A percentile compares a stretch with the other conserved stretches of the same genome.
Evolutionary conservation across 2,113 vertebrate species (phyloP).

Genomic region (Cavia aperea): DNA sequence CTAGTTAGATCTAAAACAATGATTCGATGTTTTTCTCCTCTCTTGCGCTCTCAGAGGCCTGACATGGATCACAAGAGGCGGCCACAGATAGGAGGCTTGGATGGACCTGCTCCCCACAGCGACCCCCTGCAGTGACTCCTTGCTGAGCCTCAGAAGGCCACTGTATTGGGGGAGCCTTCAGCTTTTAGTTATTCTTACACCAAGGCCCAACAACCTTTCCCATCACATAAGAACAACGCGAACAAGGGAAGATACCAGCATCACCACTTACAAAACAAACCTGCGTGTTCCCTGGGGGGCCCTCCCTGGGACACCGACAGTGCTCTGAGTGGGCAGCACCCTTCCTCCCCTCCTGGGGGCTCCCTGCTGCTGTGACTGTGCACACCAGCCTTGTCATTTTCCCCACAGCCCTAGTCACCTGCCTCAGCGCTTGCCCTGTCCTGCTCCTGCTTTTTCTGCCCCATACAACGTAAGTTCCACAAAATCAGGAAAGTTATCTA

Average conservation of each 20-base stretch:
- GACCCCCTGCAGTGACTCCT: neutral
- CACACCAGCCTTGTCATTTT: neutral
- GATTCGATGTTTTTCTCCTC: neutral
- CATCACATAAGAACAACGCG: neutral
- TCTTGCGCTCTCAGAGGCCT: neutral
- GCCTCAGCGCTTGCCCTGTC: neutral
- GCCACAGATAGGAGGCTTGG: neutral
- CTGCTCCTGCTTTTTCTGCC: neutral
- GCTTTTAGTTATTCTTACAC: neutral
- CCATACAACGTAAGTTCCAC: neutral
- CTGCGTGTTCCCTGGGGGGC: rapidly evolving
- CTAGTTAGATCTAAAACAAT: neutral
- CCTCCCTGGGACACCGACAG: neutral
- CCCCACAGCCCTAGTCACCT: neutral
- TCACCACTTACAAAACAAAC: neutral
- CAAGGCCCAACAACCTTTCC: neutral
- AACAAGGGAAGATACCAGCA: neutral
- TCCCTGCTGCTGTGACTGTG: neutral
- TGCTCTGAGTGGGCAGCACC: neutral
- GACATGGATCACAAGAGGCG: neutral
- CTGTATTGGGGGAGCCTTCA: neutral
- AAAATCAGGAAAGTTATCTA: neutral
- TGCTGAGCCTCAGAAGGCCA: neutral
- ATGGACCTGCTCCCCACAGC: neutral
- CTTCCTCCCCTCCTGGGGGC: neutral